Evolutionary conservation across 2,797 vertebrate species (phyloP).

Genomic region (Iguana delicatissima): DNA sequence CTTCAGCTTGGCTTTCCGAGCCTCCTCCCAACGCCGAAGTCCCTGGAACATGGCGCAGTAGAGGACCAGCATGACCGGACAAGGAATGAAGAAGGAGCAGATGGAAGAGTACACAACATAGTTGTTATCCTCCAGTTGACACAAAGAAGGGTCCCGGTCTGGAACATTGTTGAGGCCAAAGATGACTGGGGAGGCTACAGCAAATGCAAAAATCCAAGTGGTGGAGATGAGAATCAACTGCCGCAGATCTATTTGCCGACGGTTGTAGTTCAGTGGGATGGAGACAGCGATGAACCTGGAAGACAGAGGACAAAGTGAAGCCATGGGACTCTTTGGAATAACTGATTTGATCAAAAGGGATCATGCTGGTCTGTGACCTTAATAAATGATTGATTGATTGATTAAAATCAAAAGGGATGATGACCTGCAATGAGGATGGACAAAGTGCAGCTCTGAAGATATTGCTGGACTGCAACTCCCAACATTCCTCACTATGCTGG

Average conservation of each 20-base stretch:
- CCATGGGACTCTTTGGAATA: fast-evolving
- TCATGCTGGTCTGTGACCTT: too few species aligned
- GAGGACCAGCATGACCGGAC: slow-evolving; percentile 94
- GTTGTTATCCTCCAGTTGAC: slow-evolving; percentile 91
- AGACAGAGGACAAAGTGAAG: slow-evolving; percentile 22
- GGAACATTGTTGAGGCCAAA: slow-evolving; percentile 93
- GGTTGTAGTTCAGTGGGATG: slow-evolving; percentile 91
- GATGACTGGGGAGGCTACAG: slow-evolving; percentile 92
- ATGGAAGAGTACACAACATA: slow-evolving; percentile 94
- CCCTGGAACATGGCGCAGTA: slow-evolving; percentile 93
- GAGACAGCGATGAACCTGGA: slow-evolving; percentile 94
- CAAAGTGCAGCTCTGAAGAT: too few species aligned
- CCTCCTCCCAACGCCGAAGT: slow-evolving; percentile 90
- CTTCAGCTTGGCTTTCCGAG: slow-evolving; percentile 87
- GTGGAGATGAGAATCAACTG: slow-evolving; percentile 89
- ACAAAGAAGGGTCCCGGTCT: slow-evolving; percentile 85
- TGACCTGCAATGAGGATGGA: too few species aligned
- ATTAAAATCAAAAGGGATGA: neutral
- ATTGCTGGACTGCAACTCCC: too few species aligned
- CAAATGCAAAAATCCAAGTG: slow-evolving; percentile 93
- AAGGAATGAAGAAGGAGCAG: slow-evolving; percentile 97
- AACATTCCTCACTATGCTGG: too few species aligned
- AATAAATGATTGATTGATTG: too few species aligned
- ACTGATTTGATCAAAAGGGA: too few species aligned
- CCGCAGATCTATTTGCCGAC: slow-evolving; percentile 89